Evolutionary conservation across 2,113 vertebrate genomes (phyloP), one percentile per base, ranked within the genome.

Genomic region (Melozone crissalis): DNA sequence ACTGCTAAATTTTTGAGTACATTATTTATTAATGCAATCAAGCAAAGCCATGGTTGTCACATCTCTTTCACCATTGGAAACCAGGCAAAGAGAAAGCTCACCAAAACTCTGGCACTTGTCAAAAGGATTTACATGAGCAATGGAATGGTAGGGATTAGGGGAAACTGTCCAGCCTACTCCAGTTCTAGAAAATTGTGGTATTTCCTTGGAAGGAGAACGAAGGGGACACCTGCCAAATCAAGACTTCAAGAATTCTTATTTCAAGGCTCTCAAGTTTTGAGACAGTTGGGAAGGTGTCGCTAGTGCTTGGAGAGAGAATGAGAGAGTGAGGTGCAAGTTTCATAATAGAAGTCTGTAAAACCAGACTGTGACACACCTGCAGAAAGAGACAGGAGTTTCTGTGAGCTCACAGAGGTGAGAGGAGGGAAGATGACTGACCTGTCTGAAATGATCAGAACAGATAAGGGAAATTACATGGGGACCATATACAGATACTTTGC

Each of bases 11-110:
- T 79, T 80, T 7, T 24, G 37, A 95, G 61, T 46, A 47, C 7
- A 51, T 58, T 73, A 88, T 83, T 94, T 86, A 80, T 89, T 77
- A 86, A 77, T 18, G 22, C 31, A 73, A 54, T 23, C 22, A 68
- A 76, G 28, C 10, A 46, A 80, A 68, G 3, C 21, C 47, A 47
- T 86, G 33, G 7, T 31, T 44, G 35, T 47, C 44, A 49, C 13
- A 11, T 57, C 15, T 57, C n/a, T 73, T 76, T 65, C 35, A 49
- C 27, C 33, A 14, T 1, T 52, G 31, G 37, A 68, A 63, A 41
- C 4, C 7, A 61, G 16, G 9, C 16, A 59, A 88, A 73, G 9
- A 65, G 52, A 76, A 71, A 76, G 35, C 18, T 65, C 49, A 73
- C 30, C 2, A 12, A 39, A 51, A 12, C 6, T 55, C 16, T 57